These are phyloP conservation scores for Metalampra italica DNA, from an alignment of 2,888 invertebrate species.

Conservation along the genomic window DNA sequence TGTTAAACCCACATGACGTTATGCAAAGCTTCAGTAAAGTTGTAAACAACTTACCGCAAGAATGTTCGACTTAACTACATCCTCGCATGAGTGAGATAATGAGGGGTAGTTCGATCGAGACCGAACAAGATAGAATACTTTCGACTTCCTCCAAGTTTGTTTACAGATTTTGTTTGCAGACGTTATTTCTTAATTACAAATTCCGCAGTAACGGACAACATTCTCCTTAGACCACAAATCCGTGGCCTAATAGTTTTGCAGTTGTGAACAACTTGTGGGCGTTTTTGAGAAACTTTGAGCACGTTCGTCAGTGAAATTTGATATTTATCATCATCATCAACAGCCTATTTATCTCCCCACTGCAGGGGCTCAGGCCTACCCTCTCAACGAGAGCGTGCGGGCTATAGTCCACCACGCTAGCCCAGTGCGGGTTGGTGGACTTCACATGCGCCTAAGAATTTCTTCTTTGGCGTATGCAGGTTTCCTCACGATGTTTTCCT, in stretches of 20 bases:
- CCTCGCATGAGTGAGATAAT: constrained; percentile 1
- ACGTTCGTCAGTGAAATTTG: no score
- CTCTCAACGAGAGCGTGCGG: no score
- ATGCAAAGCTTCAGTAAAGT: constrained; percentile 12
- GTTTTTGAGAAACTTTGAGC: not conserved
- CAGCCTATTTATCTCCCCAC: no score
- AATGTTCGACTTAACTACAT: constrained; percentile 25
- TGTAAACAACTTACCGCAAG: constrained; percentile 21
- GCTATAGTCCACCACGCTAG: no score
- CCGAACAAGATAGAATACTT: constrained; percentile 51
- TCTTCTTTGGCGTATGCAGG: no score
- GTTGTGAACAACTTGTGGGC: not conserved
- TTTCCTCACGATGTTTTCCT: no score
- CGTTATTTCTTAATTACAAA: constrained; percentile 66
- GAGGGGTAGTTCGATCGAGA: constrained; percentile 22
- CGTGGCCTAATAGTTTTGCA: not conserved
- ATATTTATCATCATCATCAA: no score
- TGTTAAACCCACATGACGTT: no score
- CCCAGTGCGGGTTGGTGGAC: no score
- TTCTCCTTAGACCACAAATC: not conserved
- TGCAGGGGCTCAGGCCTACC: no score
- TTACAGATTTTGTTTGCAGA: constrained; percentile 57
- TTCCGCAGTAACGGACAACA: constrained; percentile 49
- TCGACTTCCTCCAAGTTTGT: constrained; percentile 41
- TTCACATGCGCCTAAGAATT: no score